A percentile compares a stretch with the other conserved stretches of the same genome.
Evolutionary conservation across 2,113 vertebrate species (phyloP).

Genomic region (Microcebus tavaratra): DNA sequence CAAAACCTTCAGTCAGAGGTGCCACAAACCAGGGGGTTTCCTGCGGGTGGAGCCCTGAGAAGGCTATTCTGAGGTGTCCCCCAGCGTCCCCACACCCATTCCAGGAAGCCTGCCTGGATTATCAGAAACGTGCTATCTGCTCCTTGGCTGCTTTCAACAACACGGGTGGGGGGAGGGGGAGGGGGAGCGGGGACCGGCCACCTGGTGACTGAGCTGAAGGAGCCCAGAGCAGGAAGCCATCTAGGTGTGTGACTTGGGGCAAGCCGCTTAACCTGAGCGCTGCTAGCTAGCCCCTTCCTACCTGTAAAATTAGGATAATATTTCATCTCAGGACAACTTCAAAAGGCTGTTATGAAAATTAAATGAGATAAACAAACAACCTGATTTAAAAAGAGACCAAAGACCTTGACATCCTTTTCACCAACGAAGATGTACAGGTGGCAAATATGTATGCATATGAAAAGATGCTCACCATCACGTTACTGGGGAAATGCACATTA

Average conservation of each 20-base stretch:
- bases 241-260: background rate
- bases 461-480: background rate
- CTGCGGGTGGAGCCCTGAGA: constrained; percentile 45
- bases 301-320: background rate
- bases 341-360: background rate
- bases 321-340: background rate
- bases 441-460: background rate
- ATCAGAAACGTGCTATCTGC: constrained; percentile 28
- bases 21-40: constrained; percentile 69
- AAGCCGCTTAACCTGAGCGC: background rate
- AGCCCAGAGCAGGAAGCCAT: background rate
- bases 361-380: background rate
- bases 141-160: constrained; percentile 40
- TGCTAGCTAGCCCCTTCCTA: background rate
- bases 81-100: background rate
- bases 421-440: background rate
- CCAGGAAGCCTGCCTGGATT: constrained; percentile 61
- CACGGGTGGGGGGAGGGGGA: background rate
- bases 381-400: background rate
- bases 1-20: background rate
- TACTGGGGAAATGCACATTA: background rate
- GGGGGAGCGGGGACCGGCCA: background rate
- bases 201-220: constrained; percentile 13
- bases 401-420: background rate
- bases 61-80: constrained; percentile 65